Evolutionary conservation across 2,888 invertebrate genomes (phyloP).

Genomic region (Desoria tigrina): DNA sequence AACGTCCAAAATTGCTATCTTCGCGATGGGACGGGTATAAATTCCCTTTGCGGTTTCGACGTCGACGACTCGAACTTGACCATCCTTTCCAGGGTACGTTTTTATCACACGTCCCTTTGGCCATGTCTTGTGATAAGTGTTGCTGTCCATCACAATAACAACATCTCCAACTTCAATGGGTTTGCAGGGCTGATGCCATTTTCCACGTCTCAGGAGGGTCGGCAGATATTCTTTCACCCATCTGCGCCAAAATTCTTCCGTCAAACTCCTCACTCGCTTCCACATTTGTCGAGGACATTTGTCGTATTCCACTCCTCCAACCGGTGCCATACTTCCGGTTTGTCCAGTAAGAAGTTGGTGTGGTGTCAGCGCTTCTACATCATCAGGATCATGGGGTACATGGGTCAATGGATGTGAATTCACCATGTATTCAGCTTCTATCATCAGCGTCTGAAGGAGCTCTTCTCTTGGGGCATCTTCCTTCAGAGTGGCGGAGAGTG

Average conservation of each 20-base stretch:
- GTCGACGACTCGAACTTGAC: constrained; percentile 18
- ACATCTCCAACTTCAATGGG: constrained; percentile 13
- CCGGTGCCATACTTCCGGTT: constrained; percentile 17
- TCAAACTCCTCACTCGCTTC: constrained; percentile 51
- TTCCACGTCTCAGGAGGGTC: constrained; percentile 34
- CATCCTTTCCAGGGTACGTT: constrained; percentile 16
- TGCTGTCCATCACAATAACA: constrained; percentile 14
- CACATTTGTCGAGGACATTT: constrained; percentile 53
- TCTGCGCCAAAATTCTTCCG: constrained; percentile 49
- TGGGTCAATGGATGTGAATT: constrained; percentile 1
- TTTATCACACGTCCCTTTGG: constrained; percentile 10
- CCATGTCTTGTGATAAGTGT: constrained; percentile 10
- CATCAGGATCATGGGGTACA: not conserved
- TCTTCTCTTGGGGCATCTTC: not conserved
- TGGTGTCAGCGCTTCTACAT: constrained; percentile 1
- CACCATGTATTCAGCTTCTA: not conserved
- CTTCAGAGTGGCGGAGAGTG: not conserved
- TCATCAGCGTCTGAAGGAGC: constrained; percentile 1
- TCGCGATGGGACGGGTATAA: constrained; percentile 18
- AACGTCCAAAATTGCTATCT: constrained; percentile 16
- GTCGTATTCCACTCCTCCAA: constrained; percentile 34
- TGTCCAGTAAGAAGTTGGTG: not conserved
- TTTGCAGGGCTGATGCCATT: constrained; percentile 24
- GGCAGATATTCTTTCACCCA: constrained; percentile 51
- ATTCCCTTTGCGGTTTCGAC: constrained; percentile 14